phyloP scores from a whole-genome alignment of 2,113 vertebrate species.

The Pelusios castaneus region DNA sequence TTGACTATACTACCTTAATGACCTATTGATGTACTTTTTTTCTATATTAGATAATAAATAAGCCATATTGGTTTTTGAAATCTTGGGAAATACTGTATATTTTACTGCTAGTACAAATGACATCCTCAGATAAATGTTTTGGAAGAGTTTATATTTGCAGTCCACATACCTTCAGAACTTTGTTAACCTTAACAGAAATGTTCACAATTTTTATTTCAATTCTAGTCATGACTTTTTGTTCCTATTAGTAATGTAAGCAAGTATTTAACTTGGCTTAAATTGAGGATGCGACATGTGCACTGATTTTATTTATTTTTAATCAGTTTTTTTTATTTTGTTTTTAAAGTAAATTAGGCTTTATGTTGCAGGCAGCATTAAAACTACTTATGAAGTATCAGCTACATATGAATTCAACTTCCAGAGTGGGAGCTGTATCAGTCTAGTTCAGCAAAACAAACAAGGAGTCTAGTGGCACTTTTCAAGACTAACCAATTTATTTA shows the following conservation, averaged over 20 bases:
- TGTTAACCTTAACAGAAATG: not conserved
- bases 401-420: not conserved
- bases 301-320: not conserved
- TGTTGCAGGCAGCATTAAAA: slow-evolving; percentile 14
- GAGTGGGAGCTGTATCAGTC: too few relatives aligned
- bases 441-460: too few relatives aligned
- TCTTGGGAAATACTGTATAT: not conserved
- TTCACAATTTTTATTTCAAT: not conserved
- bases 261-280: slow-evolving; percentile 13
- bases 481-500: too few relatives aligned
- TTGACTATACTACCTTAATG: not conserved
- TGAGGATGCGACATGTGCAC: slow-evolving; percentile 6
- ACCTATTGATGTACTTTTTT: not conserved
- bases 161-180: not conserved
- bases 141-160: not conserved
- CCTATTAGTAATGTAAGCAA: slow-evolving; percentile 13
- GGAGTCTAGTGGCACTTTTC: too few relatives aligned
- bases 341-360: not conserved
- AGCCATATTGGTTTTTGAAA: not conserved
- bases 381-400: slow-evolving; percentile 43
- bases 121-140: not conserved
- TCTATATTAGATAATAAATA: not conserved
- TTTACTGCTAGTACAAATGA: too few relatives aligned
- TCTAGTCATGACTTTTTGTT: not conserved
- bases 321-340: slow-evolving; percentile 3